Evolutionary conservation across 1,140 invertebrate species (phyloP), one percentile per base, ranked within the genome.

Genomic region (Philopotamus ludificatus): DNA sequence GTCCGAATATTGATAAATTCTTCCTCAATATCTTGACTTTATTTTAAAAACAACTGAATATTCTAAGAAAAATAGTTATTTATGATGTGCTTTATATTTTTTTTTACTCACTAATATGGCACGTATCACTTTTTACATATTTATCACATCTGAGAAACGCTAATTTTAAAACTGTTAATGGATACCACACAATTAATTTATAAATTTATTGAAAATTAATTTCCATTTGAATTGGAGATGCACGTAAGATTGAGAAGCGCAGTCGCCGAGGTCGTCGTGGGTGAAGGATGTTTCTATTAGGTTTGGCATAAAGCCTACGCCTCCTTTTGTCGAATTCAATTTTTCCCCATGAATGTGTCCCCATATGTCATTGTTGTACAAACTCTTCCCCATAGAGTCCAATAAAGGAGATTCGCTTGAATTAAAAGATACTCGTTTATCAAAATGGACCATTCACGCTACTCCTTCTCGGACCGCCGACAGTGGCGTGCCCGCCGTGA

Each of bases 341-440:
- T 61, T 66, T 66, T 66, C 57, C 65, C 57, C 57, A 18, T 54
- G 65, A 61, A 60, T 61, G 42, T 61, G 65, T 39, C 34, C 49
- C 58, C 57, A 49, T 65, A 34, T 65, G 63, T 65, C 65, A 61
- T 54, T 61, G 57, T 61, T 65, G 63, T 42, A 45, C 47, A 39
- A 39, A 59, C 63, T 65, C 44, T 65, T 53, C 54, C 45, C 55
- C 39, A 50, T 57, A 50, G 42, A 39, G 9, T 16, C 22, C 20
- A 50, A 59, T 59, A 65, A 65, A 59, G 63, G 57, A 60, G 55
- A 41, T 65, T 59, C 57, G 49, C 45, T 65, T 65, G 63, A 65
- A 65, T 65, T 65, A 59, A 65, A 65, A 65, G 54, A 65, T 51
- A 65, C 54, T 65, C 63, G 63, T 65, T 65, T 59, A 65, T 65